These are phyloP conservation scores for Acropora tenuis DNA, from an alignment of 64 coral and sea anemone species.

Conservation along the genomic window DNA sequence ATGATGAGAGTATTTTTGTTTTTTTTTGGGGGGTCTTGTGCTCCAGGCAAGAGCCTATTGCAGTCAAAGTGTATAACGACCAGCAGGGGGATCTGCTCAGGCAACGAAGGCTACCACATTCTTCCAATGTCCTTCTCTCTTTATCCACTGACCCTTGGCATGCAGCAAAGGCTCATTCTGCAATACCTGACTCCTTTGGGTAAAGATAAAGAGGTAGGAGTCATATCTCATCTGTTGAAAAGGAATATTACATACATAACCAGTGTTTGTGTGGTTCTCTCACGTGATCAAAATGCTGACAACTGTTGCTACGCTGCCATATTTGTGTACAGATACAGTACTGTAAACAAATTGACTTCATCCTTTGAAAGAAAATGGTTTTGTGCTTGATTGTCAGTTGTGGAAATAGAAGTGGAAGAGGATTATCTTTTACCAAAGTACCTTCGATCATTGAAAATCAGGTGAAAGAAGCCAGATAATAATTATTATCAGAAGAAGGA, in stretches of 20 bases:
- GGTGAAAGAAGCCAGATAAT: conserved; percentile 2
- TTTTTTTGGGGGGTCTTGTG: background rate
- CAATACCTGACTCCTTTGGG: conserved; percentile 92
- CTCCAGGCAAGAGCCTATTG: conserved; percentile 16
- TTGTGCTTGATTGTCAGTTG: conserved; percentile 43
- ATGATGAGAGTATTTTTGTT: background rate
- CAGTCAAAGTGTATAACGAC: background rate
- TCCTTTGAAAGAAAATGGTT: background rate
- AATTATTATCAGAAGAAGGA: background rate
- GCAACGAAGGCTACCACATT: conserved; percentile 56
- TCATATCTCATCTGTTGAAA: background rate
- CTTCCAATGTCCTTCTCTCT: conserved; percentile 70
- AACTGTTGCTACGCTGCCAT: too few relatives aligned
- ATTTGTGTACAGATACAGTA: too few relatives aligned
- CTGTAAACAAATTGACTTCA: too few relatives aligned
- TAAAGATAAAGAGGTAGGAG: conserved; percentile 93
- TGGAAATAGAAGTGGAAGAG: conserved; percentile 38
- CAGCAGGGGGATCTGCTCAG: background rate
- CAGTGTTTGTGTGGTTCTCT: too few relatives aligned
- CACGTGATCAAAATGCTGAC: too few relatives aligned
- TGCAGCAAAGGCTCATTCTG: conserved; percentile 87
- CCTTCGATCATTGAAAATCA: conserved; percentile 29
- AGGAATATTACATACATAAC: too few relatives aligned
- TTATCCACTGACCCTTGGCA: conserved; percentile 73
- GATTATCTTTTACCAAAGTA: conserved; percentile 20